A percentile compares a stretch with the other conserved stretches of the same genome.
Conservation (phyloP, 1,140 invertebrate genomes). For the Sycobia sp. region DNA sequence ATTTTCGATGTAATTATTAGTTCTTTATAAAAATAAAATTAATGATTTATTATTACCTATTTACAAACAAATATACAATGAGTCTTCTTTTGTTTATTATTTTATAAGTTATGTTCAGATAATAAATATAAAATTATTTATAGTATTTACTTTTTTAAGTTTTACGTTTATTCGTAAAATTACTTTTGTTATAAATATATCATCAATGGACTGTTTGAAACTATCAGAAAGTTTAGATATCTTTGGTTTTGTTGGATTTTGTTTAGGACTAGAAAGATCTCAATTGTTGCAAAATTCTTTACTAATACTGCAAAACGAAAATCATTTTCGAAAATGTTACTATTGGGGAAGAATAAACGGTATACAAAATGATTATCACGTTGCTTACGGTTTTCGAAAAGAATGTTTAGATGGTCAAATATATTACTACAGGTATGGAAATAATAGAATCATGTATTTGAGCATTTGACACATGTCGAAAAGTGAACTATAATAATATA, state of each 20-base stretch:
- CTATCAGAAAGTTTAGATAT: constrained; percentile 54
- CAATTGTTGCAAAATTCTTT: constrained; percentile 73
- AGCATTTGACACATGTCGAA: too few species aligned
- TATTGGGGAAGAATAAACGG: constrained; percentile 78
- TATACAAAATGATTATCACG: constrained; percentile 71
- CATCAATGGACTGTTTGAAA: constrained; percentile 48
- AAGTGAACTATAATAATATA: too few species aligned
- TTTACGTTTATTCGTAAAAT: neutral
- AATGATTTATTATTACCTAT: neutral
- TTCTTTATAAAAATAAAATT: constrained; percentile 16
- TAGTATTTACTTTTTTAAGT: neutral
- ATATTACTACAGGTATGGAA: constrained; percentile 70
- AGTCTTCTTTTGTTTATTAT: constrained; percentile 18
- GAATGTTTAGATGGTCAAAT: constrained; percentile 69
- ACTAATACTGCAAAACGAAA: constrained; percentile 73
- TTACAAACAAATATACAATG: neutral
- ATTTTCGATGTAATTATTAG: constrained; percentile 17
- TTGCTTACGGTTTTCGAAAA: constrained; percentile 72
- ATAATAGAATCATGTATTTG: neutral
- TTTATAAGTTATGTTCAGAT: constrained; percentile 1
- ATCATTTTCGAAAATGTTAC: constrained; percentile 74
- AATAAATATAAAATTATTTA: neutral
- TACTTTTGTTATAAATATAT: neutral
- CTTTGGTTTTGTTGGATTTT: constrained; percentile 65
- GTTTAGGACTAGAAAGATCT: constrained; percentile 69